These are phyloP conservation scores for Oplegnathus fasciatus DNA, from an alignment of 2,113 vertebrate genomes.

Conservation along the genomic window DNA sequence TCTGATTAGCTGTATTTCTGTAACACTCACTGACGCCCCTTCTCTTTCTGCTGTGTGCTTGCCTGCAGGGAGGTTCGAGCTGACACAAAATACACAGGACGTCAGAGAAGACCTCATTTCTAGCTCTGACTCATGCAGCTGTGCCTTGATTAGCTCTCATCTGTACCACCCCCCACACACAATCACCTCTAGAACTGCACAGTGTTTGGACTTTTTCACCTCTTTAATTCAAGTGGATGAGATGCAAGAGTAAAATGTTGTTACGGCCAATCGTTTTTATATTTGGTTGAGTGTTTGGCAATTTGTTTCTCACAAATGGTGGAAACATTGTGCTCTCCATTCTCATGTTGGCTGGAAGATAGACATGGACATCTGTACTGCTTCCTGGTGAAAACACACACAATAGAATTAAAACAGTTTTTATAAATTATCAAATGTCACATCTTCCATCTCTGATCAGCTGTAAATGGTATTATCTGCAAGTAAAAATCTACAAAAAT, in stretches of 20 bases:
- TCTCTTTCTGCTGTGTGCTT: constrained; percentile 31
- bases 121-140: constrained; percentile 68
- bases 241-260: constrained; percentile 23
- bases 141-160: constrained; percentile 34
- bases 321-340: constrained; percentile 8
- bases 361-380: not conserved
- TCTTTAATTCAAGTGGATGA: constrained; percentile 49
- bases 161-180: not conserved
- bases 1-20: constrained; percentile 14
- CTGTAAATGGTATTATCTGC: constrained; percentile 3
- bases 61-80: constrained; percentile 90
- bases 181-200: constrained; percentile 25
- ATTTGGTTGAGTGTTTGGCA: constrained; percentile 30
- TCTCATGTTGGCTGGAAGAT: constrained; percentile 13
- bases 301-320: constrained; percentile 3
- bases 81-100: constrained; percentile 93
- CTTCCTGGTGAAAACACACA: not conserved
- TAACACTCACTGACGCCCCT: not conserved
- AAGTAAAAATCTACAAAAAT: constrained; percentile 8
- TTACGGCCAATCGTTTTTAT: constrained; percentile 32
- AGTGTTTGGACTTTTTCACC: constrained; percentile 40
- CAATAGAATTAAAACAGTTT: constrained; percentile 18
- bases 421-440: not conserved
- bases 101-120: constrained; percentile 91
- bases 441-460: not conserved